These are phyloP conservation scores for Drosophila barbarae DNA, from an alignment of 2,888 invertebrate species.

Conservation along the genomic window DNA sequence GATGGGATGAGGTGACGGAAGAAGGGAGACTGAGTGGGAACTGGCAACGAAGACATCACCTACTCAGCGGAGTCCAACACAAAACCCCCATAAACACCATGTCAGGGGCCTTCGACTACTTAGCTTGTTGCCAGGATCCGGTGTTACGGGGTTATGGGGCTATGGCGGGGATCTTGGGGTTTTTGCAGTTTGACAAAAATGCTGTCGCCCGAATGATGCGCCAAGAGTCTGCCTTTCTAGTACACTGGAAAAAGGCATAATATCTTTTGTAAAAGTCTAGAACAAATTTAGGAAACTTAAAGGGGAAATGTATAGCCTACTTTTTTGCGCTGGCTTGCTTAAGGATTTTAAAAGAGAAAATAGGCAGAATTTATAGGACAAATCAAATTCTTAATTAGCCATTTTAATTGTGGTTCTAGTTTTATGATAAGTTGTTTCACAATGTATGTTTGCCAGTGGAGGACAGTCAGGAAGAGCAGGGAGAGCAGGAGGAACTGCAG, in stretches of 20 bases:
- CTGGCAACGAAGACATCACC: constrained; percentile 12
- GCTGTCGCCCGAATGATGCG: constrained; percentile 63
- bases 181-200: constrained; percentile 58
- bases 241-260: background rate
- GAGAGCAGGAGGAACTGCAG: background rate
- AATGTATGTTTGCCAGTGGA: background rate
- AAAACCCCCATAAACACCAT: constrained; percentile 37
- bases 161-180: constrained; percentile 20
- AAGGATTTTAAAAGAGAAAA: background rate
- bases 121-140: constrained; percentile 30
- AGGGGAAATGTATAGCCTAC: background rate
- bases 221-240: constrained; percentile 41
- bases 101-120: constrained; percentile 19
- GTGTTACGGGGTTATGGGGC: constrained; percentile 5
- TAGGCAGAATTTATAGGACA: accelerated
- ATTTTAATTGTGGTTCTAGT: background rate
- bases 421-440: background rate
- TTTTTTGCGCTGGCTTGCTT: background rate
- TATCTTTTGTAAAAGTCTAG: background rate
- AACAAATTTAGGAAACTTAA: background rate
- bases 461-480: background rate
- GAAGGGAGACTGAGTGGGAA: background rate
- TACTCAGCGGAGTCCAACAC: constrained; percentile 13
- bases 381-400: background rate
- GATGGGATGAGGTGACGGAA: background rate